phyloP scores from a whole-genome alignment of 2,888 invertebrate species.

The Campoplex capitator region DNA sequence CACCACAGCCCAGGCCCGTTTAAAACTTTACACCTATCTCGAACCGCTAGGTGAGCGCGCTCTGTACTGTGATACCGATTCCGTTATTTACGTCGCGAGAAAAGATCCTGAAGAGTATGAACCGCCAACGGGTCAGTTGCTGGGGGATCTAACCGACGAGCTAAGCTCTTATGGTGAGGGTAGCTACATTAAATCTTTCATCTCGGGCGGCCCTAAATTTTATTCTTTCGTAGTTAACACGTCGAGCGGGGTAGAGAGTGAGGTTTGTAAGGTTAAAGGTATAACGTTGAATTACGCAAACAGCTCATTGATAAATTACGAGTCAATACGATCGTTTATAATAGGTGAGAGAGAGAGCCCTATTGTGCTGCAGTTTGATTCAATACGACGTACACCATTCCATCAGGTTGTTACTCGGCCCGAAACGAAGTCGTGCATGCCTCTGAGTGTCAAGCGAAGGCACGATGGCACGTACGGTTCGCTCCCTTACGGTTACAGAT shows the following conservation, averaged over 20 bases:
- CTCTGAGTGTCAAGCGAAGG: slow-evolving; percentile 73
- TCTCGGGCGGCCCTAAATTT: slow-evolving; percentile 80
- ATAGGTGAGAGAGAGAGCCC: slow-evolving; percentile 24
- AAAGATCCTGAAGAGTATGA: slow-evolving; percentile 8
- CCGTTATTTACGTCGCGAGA: not conserved
- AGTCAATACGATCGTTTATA: slow-evolving; percentile 35
- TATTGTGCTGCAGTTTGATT: slow-evolving; percentile 28
- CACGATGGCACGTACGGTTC: slow-evolving; percentile 4
- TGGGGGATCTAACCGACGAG: too few species aligned
- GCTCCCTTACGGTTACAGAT: slow-evolving; percentile 21
- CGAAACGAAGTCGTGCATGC: slow-evolving; percentile 71
- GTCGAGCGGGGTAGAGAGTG: slow-evolving; percentile 19
- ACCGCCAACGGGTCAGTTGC: slow-evolving; percentile 3
- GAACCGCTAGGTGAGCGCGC: slow-evolving; percentile 75
- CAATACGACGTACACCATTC: slow-evolving; percentile 30
- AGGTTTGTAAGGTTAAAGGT: slow-evolving; percentile 73
- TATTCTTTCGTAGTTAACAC: slow-evolving; percentile 66
- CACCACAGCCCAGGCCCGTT: slow-evolving; percentile 78
- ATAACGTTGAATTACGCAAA: too few species aligned
- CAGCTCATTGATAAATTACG: slow-evolving; percentile 52
- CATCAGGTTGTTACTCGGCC: slow-evolving; percentile 75
- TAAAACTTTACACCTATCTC: slow-evolving; percentile 78
- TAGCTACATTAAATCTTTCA: slow-evolving; percentile 77
- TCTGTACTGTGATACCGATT: slow-evolving; percentile 80
- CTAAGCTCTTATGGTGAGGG: too few species aligned